Percentiles rank a stretch among this genome's conserved stretches.
These are phyloP conservation scores for Hypanus sabinus DNA, from an alignment of 2,113 vertebrate genomes.

Conservation along the genomic window DNA sequence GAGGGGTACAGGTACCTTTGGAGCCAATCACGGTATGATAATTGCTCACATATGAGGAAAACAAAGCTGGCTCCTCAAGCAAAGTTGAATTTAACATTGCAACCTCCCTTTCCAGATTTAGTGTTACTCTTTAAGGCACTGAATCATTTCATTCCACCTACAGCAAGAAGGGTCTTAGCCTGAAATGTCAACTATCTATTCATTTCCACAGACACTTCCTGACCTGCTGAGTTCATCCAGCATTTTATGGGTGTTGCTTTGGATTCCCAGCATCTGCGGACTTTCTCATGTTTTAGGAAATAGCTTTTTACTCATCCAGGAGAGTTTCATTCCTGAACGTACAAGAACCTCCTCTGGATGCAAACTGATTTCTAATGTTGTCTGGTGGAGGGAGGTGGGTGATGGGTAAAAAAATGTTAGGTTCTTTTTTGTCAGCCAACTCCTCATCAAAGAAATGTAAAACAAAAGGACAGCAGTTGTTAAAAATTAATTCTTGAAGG, in stretches of 20 bases:
- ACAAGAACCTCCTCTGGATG: neutral
- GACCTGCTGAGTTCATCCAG: no score
- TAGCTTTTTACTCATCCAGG: neutral
- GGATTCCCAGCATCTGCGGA: no score
- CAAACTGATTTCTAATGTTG: neutral
- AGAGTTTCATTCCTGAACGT: neutral
- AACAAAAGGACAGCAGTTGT: neutral
- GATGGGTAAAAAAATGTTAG: neutral
- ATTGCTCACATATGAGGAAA: neutral
- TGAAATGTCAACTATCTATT: no score
- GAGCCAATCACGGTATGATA: neutral
- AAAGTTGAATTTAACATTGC: neutral
- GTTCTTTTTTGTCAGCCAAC: neutral
- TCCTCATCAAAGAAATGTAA: neutral
- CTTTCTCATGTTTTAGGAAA: neutral
- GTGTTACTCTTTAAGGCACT: neutral
- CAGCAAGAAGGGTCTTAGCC: no score
- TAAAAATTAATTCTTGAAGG: neutral
- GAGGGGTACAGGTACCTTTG: neutral
- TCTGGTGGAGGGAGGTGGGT: neutral
- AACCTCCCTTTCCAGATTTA: neutral
- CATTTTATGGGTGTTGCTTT: no score
- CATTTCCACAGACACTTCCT: no score
- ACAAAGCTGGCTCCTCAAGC: neutral
- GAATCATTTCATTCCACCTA: neutral